These are phyloP conservation scores for Grammomys surdaster DNA, from an alignment of 2,113 vertebrate genomes.

Conservation along the genomic window DNA sequence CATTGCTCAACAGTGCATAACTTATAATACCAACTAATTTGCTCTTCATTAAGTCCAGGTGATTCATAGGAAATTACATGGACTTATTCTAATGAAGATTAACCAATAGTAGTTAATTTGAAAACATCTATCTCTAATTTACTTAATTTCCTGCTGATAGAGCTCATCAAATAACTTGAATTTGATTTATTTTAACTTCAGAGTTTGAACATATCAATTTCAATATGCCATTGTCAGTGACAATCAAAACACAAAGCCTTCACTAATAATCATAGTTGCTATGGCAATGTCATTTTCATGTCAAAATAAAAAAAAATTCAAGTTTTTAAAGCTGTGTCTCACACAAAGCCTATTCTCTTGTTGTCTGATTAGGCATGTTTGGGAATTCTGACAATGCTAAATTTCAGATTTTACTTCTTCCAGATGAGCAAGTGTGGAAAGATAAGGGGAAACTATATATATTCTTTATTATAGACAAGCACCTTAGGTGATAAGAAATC, in stretches of 20 bases:
- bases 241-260: conserved; percentile 32
- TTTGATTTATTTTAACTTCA: conserved; percentile 47
- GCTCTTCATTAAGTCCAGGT: conserved; percentile 24
- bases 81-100: conserved; percentile 68
- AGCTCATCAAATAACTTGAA: background rate
- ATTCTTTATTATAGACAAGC: background rate
- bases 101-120: conserved; percentile 48
- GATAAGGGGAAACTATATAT: background rate
- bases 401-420: background rate
- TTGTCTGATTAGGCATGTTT: background rate
- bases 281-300: background rate
- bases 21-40: conserved; percentile 58
- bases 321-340: background rate
- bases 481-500: background rate
- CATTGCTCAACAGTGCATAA: background rate
- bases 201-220: conserved; percentile 60
- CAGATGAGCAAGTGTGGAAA: background rate
- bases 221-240: conserved; percentile 37
- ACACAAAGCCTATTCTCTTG: background rate
- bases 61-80: conserved; percentile 62
- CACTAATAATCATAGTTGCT: background rate
- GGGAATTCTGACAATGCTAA: background rate
- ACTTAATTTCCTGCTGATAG: conserved; percentile 57
- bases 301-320: background rate
- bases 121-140: conserved; percentile 67